Conservation (phyloP, 2,888 invertebrate species). For the Ptychoptera contaminata region DNA sequence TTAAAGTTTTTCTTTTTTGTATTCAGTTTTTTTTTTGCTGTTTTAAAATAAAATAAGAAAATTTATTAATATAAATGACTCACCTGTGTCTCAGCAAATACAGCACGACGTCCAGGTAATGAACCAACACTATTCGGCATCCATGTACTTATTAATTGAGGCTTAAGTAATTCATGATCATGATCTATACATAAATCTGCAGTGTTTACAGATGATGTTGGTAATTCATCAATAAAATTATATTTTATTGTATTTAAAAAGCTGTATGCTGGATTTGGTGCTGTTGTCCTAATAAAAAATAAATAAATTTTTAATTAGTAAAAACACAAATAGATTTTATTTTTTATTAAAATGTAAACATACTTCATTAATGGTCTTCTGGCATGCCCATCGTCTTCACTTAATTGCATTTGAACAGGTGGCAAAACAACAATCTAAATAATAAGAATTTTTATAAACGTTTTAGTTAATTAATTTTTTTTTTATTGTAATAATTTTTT, state of each 20-base stretch:
- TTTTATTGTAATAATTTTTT: not conserved
- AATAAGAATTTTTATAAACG: no score
- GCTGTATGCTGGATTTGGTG: conserved; percentile 28
- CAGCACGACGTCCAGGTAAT: conserved; percentile 61
- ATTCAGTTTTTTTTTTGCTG: no score
- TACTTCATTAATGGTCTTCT: conserved; percentile 26
- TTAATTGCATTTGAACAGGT: conserved; percentile 73
- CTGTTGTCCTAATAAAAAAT: conserved; percentile 21
- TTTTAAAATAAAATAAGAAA: no score
- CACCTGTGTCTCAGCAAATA: conserved; percentile 86
- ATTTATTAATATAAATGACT: conserved; percentile 6
- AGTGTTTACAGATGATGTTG: conserved; percentile 19
- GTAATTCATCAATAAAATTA: conserved; percentile 31
- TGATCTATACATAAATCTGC: conserved; percentile 65
- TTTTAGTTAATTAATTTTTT: not conserved
- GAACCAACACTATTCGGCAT: conserved; percentile 80
- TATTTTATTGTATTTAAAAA: conserved; percentile 31
- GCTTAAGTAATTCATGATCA: conserved; percentile 69
- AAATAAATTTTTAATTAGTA: conserved; percentile 3
- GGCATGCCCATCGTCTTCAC: conserved; percentile 45
- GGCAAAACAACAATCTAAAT: conserved; percentile 72
- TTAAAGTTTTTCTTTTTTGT: no score
- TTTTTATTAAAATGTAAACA: not conserved
- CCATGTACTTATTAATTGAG: conserved; percentile 79
- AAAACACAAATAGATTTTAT: not conserved